Evolutionary conservation across 2,888 invertebrate genomes (phyloP), one percentile per base, ranked within the genome.

Genomic region (Tillus elongatus): DNA sequence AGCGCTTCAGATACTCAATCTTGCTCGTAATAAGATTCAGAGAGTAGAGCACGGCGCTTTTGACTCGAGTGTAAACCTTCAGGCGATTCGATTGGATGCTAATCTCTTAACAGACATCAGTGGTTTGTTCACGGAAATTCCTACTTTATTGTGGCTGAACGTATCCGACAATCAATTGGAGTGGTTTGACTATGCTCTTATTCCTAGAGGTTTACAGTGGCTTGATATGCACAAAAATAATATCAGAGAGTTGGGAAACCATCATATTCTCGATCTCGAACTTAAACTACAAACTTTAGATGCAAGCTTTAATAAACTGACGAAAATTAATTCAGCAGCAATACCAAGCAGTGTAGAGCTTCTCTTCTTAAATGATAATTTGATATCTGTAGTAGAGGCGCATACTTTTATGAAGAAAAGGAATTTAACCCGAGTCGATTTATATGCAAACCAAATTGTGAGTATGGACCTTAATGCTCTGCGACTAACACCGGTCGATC

Each of bases 371-470:
- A 89, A 90, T 67, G 86, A 91, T 69, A 92, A 92, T 71, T 73
- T 82, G 54, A 88, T 92, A 61, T 77, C 79, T 48, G 73, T 74
- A 53, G 85, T 92, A 44, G 89, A 89, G 64, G 82, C 89, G 32
- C 86, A 90, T 64, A 86, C 90, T 43, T 92, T 92, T 67, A 74
- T 86, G 63, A 82, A 82, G 66, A 91, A 91, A 71, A 75, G 75
- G 49, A 91, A 92, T 70, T 72, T 92, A 57, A 88, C 88, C 39
- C 73, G 90, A 54, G 91, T 90, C 53, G 91, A 92, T 71, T 75
- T 92, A 54, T 91, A 89, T 69, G 88, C 89, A 53, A 92, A 92
- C 73, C 85, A 87, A 65, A 85, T 92, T 58, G 81, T 82, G 56
- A 83, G 83, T 54, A 79, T 92, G 77, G 90, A 92, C 66, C 75